phyloP scores from a whole-genome alignment of 30 jellyfish, hydroid and myxozoan genomes.

The Cassiopea andromeda region DNA sequence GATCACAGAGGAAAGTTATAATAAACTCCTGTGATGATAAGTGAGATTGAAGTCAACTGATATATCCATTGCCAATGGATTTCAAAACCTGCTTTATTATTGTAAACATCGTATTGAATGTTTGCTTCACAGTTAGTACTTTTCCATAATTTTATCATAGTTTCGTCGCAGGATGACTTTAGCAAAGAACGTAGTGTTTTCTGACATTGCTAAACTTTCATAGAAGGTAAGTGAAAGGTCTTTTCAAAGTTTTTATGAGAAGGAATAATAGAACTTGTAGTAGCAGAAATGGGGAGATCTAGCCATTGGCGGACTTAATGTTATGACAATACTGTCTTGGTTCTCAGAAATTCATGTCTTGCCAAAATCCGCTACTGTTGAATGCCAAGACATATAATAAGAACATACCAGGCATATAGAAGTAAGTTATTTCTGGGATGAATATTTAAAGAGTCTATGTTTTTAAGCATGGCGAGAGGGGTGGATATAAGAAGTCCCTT shows the following conservation, averaged over 20 bases:
- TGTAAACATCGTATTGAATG: neutral
- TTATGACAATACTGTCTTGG: neutral
- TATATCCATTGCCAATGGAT: neutral
- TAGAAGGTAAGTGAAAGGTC: neutral
- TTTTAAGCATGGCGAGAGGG: neutral
- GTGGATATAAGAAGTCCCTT: neutral
- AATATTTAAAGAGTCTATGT: too few species aligned
- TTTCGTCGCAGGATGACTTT: neutral
- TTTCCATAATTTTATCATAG: neutral
- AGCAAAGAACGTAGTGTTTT: neutral
- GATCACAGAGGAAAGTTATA: neutral
- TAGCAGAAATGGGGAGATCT: neutral
- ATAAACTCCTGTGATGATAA: too few species aligned
- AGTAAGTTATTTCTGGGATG: neutral
- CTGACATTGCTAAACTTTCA: neutral
- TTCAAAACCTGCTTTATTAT: neutral
- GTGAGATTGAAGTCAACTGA: too few species aligned
- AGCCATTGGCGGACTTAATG: neutral
- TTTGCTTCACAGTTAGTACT: neutral
- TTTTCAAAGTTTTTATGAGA: neutral
- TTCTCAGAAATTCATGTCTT: neutral
- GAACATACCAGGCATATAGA: neutral
- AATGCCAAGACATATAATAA: neutral
- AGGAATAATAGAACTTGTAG: neutral
- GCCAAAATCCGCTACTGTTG: neutral